Conservation (phyloP, 2,797 vertebrate species). For the Sarcoramphus papa region DNA sequence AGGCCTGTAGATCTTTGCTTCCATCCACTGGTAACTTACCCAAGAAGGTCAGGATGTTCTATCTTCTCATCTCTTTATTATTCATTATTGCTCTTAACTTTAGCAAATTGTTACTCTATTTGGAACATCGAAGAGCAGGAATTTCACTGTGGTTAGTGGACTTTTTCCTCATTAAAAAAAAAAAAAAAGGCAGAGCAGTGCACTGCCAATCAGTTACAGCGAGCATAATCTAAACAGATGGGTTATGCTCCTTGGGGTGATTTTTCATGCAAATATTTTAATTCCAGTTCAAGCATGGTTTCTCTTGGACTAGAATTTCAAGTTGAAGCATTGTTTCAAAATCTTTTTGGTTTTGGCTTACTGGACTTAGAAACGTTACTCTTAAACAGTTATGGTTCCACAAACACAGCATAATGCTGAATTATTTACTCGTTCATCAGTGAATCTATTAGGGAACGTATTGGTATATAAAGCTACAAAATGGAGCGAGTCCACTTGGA, state of each 20-base stretch:
- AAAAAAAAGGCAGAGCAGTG: not conserved
- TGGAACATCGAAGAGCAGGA: not conserved
- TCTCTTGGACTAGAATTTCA: not conserved
- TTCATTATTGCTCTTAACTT: not conserved
- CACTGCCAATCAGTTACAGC: slow-evolving; percentile 41
- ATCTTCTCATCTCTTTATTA: not conserved
- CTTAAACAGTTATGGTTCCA: not conserved
- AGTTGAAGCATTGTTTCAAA: not conserved
- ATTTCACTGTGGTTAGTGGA: not conserved
- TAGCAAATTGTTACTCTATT: not conserved
- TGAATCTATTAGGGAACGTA: not conserved
- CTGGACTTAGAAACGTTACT: not conserved
- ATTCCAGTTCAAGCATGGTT: slow-evolving; percentile 32
- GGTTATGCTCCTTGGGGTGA: slow-evolving; percentile 56
- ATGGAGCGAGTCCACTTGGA: not conserved
- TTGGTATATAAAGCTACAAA: not conserved
- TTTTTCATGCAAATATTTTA: slow-evolving; percentile 66
- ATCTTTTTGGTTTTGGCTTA: slow-evolving; percentile 13
- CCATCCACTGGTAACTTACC: not conserved
- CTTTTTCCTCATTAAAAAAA: not conserved
- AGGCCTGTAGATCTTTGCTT: not conserved
- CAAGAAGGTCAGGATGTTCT: not conserved
- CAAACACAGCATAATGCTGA: not conserved
- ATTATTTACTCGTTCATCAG: not conserved
- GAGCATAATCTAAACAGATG: slow-evolving; percentile 56